Conservation (phyloP, 2,797 vertebrate species). For the Trichosurus vulpecula region DNA sequence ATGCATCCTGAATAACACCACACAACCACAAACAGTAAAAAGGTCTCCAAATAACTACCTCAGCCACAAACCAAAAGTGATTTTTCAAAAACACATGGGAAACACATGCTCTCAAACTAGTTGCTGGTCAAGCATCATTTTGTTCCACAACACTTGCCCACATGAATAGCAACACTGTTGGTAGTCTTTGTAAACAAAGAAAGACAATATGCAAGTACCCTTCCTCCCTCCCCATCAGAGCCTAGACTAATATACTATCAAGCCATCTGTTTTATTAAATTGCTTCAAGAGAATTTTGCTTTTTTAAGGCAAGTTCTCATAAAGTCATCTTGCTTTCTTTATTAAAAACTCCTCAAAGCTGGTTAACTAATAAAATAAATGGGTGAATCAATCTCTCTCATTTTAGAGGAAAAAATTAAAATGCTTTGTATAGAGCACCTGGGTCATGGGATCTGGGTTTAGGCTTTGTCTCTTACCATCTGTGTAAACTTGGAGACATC, state of each 20-base stretch:
- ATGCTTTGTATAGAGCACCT: not conserved
- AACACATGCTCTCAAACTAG: not conserved
- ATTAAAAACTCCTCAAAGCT: slow-evolving; percentile 53
- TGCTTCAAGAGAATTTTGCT: not conserved
- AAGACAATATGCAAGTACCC: not conserved
- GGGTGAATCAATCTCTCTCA: not conserved
- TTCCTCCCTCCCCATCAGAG: not conserved
- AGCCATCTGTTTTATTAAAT: not conserved
- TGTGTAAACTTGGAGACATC: not conserved
- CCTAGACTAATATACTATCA: not conserved
- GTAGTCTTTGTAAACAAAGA: not conserved
- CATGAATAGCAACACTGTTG: not conserved
- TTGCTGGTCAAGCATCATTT: not conserved
- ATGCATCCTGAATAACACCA: not conserved
- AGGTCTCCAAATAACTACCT: not conserved
- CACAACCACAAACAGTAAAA: not conserved
- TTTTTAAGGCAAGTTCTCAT: not conserved
- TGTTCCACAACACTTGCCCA: not conserved
- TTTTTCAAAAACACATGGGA: slow-evolving; percentile 42
- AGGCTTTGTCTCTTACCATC: not conserved
- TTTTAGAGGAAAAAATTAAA: slow-evolving; percentile 19
- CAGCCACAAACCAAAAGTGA: slow-evolving; percentile 16
- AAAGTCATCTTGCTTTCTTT: slow-evolving; percentile 40
- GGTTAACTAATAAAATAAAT: slow-evolving; percentile 50
- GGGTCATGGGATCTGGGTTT: not conserved